Base-by-base conservation (phyloP, 2,888 invertebrate species). In the Ferrisia virgata region DNA sequence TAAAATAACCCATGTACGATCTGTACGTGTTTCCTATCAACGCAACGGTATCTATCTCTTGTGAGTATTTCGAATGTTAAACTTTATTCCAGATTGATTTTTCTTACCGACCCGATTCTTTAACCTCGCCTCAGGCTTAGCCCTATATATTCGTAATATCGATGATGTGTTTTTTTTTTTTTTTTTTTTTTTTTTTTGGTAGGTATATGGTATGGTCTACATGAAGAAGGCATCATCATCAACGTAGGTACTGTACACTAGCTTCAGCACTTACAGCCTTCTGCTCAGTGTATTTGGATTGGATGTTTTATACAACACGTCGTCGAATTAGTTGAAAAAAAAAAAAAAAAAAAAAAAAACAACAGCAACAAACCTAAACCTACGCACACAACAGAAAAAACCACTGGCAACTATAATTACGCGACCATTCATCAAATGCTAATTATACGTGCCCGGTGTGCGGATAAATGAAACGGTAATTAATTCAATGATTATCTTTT, bases 371-470 rank as follows among this genome's bases (percentile, higher is more conserved):
- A 53, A 53, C 53, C 53, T 22, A 53, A 18, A 22, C 53, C 53
- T n/a, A n/a, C n/a, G n/a, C n/a, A 18, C 47, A 18, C 8, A 53
- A 53, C 72, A 18, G 18, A 76, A 18, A 76, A 76, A 76, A 33
- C 72, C 72, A 36, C 72, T 76, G 13, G 36, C 6, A 76, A 36
- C 72, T 76, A 76, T 76, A 76, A 76, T 76, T 76, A 76, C 72
- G 64, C 28, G 72, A 80, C 53, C 83, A 83, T 83, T 83, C 83
- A 72, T 83, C 83, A 83, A 83, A 83, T 83, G 83, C 76, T 83
- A 83, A 83, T 83, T 82, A 69, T 72, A 72, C 83, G 28, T 43
- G 76, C 22, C 83, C 76, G 83, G 76, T 83, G 83, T 72, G 36
- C 72, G 72, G 43, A 72, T 83, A 83, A 83, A 83, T 76, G 83